Base-by-base conservation (phyloP, 2,888 invertebrate species). In the Aspidiotus destructor region DNA sequence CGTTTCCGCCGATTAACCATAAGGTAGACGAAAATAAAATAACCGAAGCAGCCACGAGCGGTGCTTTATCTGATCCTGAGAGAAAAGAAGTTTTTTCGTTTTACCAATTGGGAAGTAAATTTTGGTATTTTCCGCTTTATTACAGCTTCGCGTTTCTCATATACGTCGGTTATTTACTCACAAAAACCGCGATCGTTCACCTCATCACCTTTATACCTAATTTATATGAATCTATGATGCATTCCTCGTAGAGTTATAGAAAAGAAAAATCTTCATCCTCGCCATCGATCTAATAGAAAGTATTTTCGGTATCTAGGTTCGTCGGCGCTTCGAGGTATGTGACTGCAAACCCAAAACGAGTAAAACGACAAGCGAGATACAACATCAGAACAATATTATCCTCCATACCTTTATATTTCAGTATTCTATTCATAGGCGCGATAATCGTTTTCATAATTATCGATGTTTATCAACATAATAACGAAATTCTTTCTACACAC, bases 371-470 rank as follows among this genome's bases (percentile, higher is more conserved):
- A 57, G 57, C 28, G 41, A 62, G 57, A 28, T 69, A 69, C 44
- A 57, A 69, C 16, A 15, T 69, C 17, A n/a, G 28, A n/a, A 62
- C 42, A 69, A 40, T 62, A 28, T 44, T 69, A 44, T 69, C 53
- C 28, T 69, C 55, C 44, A 62, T 62, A 42, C 69, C 69, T 16
- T 52, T 69, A 16, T 69, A 62, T 57, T 69, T 69, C 28, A 69
- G 69, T 48, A 62, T 69, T 10, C 28, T 69, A 53, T 69, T 69
- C 40, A 69, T 69, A 40, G 62, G 69, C 55, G 16, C 44, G 15
- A 62, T 69, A n/a, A 69, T 57, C 41, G n/a, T 62, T 41, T 69
- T 69, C 42, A 44, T 69, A 16, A 53, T 62, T 57, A 55, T 62
- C 17, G 69, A 69, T 40, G 69, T 54, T 40, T 16, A 42, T 9